Base-by-base conservation (phyloP, 2,113 vertebrate species). In the Oceanites oceanicus region DNA sequence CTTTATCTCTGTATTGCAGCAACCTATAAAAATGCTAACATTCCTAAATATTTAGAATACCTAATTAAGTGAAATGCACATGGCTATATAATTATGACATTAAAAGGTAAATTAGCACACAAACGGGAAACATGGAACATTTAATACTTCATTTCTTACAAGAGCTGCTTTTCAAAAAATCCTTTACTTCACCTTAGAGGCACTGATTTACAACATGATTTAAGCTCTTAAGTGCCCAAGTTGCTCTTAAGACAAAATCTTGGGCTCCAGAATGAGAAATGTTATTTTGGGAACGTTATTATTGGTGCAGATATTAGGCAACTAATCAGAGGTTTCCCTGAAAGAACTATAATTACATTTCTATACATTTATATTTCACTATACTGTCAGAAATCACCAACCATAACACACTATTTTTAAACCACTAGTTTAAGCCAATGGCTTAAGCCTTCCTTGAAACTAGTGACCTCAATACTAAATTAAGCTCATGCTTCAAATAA, bases 1-100 rank as follows among this genome's bases (percentile, higher is more conserved):
- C 91, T 97, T 96, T 96, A 96, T 96, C 97, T 98, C 97, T 91
- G 97, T 98, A 85, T 19, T 88, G 90, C 95, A 96, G 96, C 61
- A 94, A 71, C 75, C 92, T 26, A 93, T 96, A 93, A 93, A 96
- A 91, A 92, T 38, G 55, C 82, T n/a, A 80, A 34, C 26, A 45
- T 22, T 58, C 32, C 65, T 30, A 92, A 63, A 88, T 62, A 61
- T 71, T 86, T 93, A 71, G 17, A 67, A 86, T 17, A 70, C 4
- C 45, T 50, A 63, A 93, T 88, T 75, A 82, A 79, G 36, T 40
- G 53, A 75, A 76, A 40, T 23, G 45, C 53, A 90, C n/a, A 22
- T 66, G 83, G 50, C 71, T 66, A 32, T 21, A 15, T 50, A 83
- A 95, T 73, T 62, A 61, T 11, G 4, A 86, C 58, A 90, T 66